Evolutionary conservation across 2,888 invertebrate species (phyloP).

Genomic region (Mantis religiosa): DNA sequence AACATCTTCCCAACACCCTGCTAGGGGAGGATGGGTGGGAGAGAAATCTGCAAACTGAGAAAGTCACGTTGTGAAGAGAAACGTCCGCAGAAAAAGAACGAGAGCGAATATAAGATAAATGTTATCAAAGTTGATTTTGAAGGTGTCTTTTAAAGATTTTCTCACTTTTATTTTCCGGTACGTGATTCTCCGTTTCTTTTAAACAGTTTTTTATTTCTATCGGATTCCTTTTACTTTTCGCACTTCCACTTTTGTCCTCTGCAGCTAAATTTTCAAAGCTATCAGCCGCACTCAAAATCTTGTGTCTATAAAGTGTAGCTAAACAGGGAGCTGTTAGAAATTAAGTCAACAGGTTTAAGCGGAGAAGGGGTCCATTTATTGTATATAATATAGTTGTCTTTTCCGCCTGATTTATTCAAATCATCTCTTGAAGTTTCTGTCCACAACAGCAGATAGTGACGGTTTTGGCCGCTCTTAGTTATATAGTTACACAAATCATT

Average conservation of each 20-base stretch:
- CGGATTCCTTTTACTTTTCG: background rate
- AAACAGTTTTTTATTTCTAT: background rate
- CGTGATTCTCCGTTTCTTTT: background rate
- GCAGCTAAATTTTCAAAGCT: background rate
- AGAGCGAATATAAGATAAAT: background rate
- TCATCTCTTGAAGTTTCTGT: too few species aligned
- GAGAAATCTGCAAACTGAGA: background rate
- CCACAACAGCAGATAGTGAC: too few species aligned
- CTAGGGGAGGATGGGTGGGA: too few species aligned
- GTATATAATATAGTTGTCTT: too few species aligned
- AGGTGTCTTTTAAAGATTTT: background rate
- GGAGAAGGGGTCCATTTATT: too few species aligned
- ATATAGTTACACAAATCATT: too few species aligned
- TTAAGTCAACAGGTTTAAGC: too few species aligned
- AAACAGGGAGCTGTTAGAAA: too few species aligned
- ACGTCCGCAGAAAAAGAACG: background rate
- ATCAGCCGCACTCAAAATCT: background rate
- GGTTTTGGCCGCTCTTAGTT: too few species aligned
- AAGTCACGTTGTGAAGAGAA: background rate
- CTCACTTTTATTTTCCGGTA: background rate
- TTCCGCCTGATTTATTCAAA: too few species aligned
- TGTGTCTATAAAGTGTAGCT: background rate
- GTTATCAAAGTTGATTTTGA: background rate
- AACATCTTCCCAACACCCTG: background rate
- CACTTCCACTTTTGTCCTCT: background rate